A percentile compares a stretch with the other conserved stretches of the same genome.
phyloP scores from a whole-genome alignment of 37 sponge, comb jelly and placozoan species.

The Aphrocallistes beatrix region DNA sequence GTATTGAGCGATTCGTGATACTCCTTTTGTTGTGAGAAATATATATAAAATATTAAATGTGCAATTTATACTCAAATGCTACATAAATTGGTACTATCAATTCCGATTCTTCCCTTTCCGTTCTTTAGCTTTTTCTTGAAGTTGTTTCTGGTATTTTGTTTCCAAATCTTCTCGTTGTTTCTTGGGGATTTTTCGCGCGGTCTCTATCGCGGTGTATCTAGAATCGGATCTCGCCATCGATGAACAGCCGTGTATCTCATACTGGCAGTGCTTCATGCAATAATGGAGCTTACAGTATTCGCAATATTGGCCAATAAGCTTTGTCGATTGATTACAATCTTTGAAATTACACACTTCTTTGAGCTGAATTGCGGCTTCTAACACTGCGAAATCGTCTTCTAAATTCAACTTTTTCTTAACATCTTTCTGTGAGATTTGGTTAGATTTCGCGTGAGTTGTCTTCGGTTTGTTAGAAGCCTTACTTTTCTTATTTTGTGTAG shows the following conservation, averaged over 20 bases:
- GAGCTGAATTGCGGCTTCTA: neutral
- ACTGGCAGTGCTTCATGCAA: neutral
- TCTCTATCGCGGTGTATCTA: neutral
- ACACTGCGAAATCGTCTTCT: neutral
- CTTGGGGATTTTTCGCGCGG: neutral
- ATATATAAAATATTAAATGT: neutral
- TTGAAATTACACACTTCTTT: conserved; percentile 5
- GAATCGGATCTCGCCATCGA: neutral
- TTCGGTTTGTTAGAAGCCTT: neutral
- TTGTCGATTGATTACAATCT: neutral
- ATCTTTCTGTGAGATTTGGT: neutral
- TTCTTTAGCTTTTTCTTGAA: neutral
- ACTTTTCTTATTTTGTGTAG: neutral
- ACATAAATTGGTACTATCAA: neutral
- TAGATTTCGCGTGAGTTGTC: neutral
- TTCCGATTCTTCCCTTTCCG: neutral
- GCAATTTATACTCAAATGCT: neutral
- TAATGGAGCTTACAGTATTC: neutral
- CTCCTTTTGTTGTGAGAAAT: neutral
- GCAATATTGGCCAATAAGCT: neutral
- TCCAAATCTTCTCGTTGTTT: neutral
- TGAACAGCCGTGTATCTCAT: neutral
- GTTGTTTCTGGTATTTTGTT: neutral
- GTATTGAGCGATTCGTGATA: neutral
- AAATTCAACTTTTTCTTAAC: neutral